Percentiles rank a stretch among this genome's conserved stretches.
phyloP scores from a whole-genome alignment of 2,888 invertebrate genomes.

The Ophion slaviceki region DNA sequence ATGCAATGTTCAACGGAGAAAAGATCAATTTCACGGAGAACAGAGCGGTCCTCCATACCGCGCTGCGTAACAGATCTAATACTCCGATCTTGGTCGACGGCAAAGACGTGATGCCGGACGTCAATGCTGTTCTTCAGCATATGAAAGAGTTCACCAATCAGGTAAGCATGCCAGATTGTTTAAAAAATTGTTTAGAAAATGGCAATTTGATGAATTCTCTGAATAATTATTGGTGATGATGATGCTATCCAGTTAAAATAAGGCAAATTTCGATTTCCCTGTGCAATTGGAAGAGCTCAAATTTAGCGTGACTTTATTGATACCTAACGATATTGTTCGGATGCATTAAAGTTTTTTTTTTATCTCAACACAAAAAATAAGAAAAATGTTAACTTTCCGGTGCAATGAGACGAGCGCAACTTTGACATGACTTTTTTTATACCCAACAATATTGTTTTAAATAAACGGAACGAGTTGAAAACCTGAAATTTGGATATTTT shows the following conservation, averaged over 20 bases:
- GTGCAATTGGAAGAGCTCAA: not conserved
- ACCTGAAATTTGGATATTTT: no score
- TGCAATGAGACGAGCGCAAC: no score
- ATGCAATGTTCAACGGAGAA: slow-evolving; percentile 96
- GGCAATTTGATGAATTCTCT: not conserved
- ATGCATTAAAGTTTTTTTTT: not conserved
- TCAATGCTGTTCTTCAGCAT: slow-evolving; percentile 95
- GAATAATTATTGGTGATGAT: not conserved
- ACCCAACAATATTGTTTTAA: no score
- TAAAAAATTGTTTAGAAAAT: not conserved
- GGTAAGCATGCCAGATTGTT: slow-evolving; percentile 82
- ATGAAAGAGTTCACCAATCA: slow-evolving; percentile 96
- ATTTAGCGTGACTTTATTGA: not conserved
- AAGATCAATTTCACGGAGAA: slow-evolving; percentile 99
- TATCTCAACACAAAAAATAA: not conserved
- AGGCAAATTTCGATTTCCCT: not conserved
- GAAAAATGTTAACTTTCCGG: no score
- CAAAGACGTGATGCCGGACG: slow-evolving; percentile 96
- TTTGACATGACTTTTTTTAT: no score
- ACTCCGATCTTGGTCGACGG: slow-evolving; percentile 92
- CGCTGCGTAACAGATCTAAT: slow-evolving; percentile 94
- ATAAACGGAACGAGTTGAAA: no score
- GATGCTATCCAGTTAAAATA: not conserved
- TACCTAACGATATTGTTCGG: not conserved
- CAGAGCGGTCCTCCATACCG: slow-evolving; percentile 97